These are phyloP conservation scores for Aix galericulata DNA, from an alignment of 2,113 vertebrate genomes.

Conservation along the genomic window DNA sequence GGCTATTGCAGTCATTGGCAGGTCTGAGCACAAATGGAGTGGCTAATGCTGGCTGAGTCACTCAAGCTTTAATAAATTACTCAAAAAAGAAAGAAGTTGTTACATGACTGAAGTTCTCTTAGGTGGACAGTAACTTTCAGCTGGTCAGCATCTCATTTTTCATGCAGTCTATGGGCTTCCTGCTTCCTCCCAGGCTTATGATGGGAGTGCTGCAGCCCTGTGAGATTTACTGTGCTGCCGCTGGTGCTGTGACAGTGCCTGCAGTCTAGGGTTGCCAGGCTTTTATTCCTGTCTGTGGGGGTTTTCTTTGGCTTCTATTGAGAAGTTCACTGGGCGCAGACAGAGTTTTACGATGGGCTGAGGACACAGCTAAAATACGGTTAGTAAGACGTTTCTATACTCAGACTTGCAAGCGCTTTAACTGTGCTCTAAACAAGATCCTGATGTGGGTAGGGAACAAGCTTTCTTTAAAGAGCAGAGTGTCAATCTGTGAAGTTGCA, in stretches of 20 bases:
- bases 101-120: background rate
- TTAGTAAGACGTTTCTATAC: background rate
- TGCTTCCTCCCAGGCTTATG: background rate
- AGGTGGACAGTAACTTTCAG: constrained; percentile 38
- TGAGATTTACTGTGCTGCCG: constrained; percentile 70
- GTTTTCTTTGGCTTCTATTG: constrained; percentile 9
- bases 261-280: constrained; percentile 33
- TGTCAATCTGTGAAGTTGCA: background rate
- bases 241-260: constrained; percentile 44
- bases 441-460: background rate
- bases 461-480: background rate
- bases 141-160: constrained; percentile 66
- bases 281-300: constrained; percentile 18
- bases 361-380: background rate
- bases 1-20: background rate
- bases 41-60: background rate
- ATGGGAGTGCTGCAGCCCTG: constrained; percentile 14
- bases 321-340: background rate
- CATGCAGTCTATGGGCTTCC: constrained; percentile 36
- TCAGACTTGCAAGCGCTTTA: background rate
- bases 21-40: background rate
- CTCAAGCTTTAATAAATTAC: background rate
- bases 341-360: background rate
- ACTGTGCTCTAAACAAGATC: background rate
- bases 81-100: background rate